These are phyloP conservation scores for Sebastes trivittatus DNA, from an alignment of 2,797 vertebrate species.

Conservation along the genomic window DNA sequence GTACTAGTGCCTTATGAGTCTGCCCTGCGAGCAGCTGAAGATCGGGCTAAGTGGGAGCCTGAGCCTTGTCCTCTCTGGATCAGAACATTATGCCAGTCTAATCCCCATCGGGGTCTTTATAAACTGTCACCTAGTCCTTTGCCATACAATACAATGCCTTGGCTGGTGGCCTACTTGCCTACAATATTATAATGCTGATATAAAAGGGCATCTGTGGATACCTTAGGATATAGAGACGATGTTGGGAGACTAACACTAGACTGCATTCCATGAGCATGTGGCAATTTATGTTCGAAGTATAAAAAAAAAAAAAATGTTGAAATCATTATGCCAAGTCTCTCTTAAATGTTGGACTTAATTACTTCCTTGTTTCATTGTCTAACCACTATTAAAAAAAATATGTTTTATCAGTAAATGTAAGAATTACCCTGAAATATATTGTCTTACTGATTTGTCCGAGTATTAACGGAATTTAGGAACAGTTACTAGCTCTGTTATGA, in stretches of 20 bases:
- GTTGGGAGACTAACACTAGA: conserved; percentile 61
- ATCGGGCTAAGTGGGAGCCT: conserved; percentile 66
- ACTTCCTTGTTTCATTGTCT: conserved; percentile 67
- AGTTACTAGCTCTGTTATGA: conserved; percentile 75
- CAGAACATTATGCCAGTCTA: conserved; percentile 68
- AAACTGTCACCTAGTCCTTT: conserved; percentile 66
- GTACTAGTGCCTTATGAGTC: conserved; percentile 86
- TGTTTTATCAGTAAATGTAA: conserved; percentile 75
- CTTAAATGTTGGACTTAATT: conserved; percentile 51
- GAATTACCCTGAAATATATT: conserved; percentile 73
- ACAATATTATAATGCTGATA: conserved; percentile 62
- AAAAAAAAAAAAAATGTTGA: conserved; percentile 30
- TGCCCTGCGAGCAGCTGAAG: conserved; percentile 69
- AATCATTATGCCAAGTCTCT: conserved; percentile 61
- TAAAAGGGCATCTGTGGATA: conserved; percentile 65
- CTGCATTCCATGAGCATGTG: conserved; percentile 80
- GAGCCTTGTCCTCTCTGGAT: conserved; percentile 74
- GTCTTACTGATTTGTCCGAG: conserved; percentile 78
- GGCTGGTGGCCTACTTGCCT: conserved; percentile 75
- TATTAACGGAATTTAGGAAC: conserved; percentile 69
- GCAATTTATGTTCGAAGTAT: conserved; percentile 65
- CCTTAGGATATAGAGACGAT: conserved; percentile 62
- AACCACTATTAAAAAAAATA: conserved; percentile 57
- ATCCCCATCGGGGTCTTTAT: conserved; percentile 55
- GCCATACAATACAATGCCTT: conserved; percentile 78